A percentile compares a stretch with the other conserved stretches of the same genome.
Evolutionary conservation across 2,797 vertebrate species (phyloP).

Genomic region (Sebastes kiyomatsui): DNA sequence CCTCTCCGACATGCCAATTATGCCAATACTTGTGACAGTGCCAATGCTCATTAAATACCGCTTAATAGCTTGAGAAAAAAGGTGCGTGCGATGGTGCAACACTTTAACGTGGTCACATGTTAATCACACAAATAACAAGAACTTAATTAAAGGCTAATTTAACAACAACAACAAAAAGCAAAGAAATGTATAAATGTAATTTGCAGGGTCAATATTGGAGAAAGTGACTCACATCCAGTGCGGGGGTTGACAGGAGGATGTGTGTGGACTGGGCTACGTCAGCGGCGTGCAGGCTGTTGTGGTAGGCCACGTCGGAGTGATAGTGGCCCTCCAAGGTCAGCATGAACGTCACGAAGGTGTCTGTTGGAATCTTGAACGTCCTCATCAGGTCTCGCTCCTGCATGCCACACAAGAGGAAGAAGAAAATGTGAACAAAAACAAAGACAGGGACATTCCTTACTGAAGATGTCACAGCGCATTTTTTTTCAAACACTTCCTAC

Average conservation of each 20-base stretch:
- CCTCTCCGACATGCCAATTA: background rate
- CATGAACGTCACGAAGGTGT: slow-evolving; percentile 97
- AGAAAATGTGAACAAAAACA: slow-evolving; percentile 10
- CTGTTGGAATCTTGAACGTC: slow-evolving; percentile 95
- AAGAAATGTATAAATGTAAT: background rate
- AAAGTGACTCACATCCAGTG: slow-evolving; percentile 89
- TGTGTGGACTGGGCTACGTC: slow-evolving; percentile 98
- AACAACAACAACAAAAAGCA: background rate
- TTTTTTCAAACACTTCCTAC: background rate
- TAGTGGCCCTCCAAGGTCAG: slow-evolving; percentile 98
- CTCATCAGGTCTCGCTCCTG: slow-evolving; percentile 97
- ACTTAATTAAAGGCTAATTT: background rate
- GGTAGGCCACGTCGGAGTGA: slow-evolving; percentile 94
- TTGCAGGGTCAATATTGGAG: background rate
- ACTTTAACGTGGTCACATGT: background rate
- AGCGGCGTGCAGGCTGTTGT: slow-evolving; percentile 97
- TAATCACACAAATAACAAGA: background rate
- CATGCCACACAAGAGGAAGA: background rate
- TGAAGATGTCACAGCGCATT: background rate
- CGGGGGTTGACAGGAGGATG: slow-evolving; percentile 94
- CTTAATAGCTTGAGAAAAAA: slow-evolving; percentile 6
- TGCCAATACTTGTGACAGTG: slow-evolving; percentile 6
- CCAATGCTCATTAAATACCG: slow-evolving; percentile 5
- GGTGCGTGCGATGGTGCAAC: background rate
- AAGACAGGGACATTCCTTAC: background rate